These are phyloP conservation scores for Malthinus flaveolus DNA, from an alignment of 2,888 invertebrate species.

Conservation along the genomic window DNA sequence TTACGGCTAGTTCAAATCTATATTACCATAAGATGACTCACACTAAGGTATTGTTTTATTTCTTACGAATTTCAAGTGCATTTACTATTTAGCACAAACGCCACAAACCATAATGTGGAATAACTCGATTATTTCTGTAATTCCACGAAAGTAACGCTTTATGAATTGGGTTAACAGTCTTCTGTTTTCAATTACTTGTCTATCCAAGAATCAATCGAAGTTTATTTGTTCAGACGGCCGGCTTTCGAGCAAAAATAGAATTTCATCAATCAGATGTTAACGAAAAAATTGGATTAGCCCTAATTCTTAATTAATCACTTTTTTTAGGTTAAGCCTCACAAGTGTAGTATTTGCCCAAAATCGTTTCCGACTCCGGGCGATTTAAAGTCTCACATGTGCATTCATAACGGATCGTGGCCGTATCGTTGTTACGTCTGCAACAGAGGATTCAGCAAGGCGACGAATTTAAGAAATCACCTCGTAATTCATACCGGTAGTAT, in stretches of 20 bases:
- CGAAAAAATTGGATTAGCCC: too few relatives aligned
- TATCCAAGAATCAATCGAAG: neutral
- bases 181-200: constrained; percentile 7
- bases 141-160: neutral
- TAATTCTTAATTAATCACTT: too few relatives aligned
- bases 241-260: neutral
- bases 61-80: too few relatives aligned
- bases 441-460: constrained; percentile 72
- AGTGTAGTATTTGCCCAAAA: constrained; percentile 69
- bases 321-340: constrained; percentile 71
- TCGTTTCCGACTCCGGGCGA: constrained; percentile 77
- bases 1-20: constrained; percentile 90
- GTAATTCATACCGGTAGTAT: constrained; percentile 61
- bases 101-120: neutral
- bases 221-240: constrained; percentile 3
- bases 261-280: neutral
- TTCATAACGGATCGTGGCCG: constrained; percentile 74
- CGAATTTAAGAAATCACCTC: constrained; percentile 71
- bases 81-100: too few relatives aligned
- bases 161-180: constrained; percentile 1
- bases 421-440: constrained; percentile 70
- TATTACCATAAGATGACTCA: constrained; percentile 97
- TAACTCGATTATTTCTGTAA: neutral
- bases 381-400: constrained; percentile 71
- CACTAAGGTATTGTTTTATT: constrained; percentile 70